phyloP scores from a whole-genome alignment of 2,888 invertebrate genomes.

The Xestia sexstrigata region DNA sequence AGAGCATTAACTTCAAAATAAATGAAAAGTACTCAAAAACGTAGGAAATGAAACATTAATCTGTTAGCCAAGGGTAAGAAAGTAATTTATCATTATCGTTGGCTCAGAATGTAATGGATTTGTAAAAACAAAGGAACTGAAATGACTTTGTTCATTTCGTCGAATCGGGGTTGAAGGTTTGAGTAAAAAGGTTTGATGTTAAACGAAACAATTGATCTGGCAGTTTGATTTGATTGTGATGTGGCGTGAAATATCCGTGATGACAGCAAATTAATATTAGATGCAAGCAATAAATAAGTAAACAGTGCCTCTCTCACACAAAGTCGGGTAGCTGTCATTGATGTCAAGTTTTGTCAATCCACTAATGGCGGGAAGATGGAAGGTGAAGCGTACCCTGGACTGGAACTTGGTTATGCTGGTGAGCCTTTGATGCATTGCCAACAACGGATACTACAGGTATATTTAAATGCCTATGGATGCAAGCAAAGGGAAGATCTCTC shows the following conservation, averaged over 20 bases:
- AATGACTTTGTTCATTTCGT: constrained; percentile 36
- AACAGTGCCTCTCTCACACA: not conserved
- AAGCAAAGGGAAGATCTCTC: not conserved
- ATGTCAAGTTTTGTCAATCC: not conserved
- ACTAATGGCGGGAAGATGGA: not conserved
- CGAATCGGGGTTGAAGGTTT: constrained; percentile 37
- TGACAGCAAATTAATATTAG: not conserved
- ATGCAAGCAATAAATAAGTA: not conserved
- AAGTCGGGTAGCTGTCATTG: not conserved
- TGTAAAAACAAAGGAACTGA: constrained; percentile 45
- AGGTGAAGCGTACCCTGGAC: not conserved
- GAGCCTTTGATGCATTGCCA: not conserved
- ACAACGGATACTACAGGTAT: not conserved
- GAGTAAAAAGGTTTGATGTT: constrained; percentile 7
- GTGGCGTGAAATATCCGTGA: not conserved
- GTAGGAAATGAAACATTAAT: constrained; percentile 49
- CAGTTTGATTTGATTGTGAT: constrained; percentile 15
- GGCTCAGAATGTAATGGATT: constrained; percentile 39
- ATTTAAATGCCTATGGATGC: not conserved
- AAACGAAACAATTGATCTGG: constrained; percentile 13
- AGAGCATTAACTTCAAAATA: constrained; percentile 41
- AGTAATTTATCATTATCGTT: constrained; percentile 58
- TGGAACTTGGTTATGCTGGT: not conserved
- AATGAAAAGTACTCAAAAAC: constrained; percentile 54
- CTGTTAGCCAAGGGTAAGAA: constrained; percentile 42